Conservation (phyloP, 1,140 invertebrate species). For the Drosophila punjabiensis region DNA sequence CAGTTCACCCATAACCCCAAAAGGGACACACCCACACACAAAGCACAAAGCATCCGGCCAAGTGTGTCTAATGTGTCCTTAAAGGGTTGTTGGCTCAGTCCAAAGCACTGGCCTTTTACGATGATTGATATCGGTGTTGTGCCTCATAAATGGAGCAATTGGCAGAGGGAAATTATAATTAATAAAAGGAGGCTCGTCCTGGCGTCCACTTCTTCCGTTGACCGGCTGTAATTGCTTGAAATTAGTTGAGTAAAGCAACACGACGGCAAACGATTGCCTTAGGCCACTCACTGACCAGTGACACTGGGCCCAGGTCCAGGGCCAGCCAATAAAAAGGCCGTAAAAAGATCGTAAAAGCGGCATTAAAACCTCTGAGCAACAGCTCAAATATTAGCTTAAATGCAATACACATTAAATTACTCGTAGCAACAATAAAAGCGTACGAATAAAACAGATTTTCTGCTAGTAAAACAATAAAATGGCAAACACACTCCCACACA, state of each 20-base stretch:
- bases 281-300: slow-evolving; percentile 15
- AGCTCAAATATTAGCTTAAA: slow-evolving; percentile 82
- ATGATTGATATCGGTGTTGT: slow-evolving; percentile 50
- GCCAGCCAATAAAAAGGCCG: slow-evolving; percentile 69
- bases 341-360: slow-evolving; percentile 78
- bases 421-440: slow-evolving; percentile 78
- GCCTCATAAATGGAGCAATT: slow-evolving; percentile 46
- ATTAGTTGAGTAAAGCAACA: slow-evolving; percentile 70
- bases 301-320: slow-evolving; percentile 29
- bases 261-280: slow-evolving; percentile 10
- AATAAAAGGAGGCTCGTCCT: slow-evolving; percentile 30
- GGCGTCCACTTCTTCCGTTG: not conserved
- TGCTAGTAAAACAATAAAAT: slow-evolving; percentile 82
- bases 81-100: slow-evolving; percentile 61
- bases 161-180: slow-evolving; percentile 52
- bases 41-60: slow-evolving; percentile 43
- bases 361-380: slow-evolving; percentile 60
- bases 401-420: slow-evolving; percentile 82
- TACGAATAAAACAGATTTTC: slow-evolving; percentile 82
- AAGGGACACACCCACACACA: slow-evolving; percentile 7
- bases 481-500: slow-evolving; percentile 1
- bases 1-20: not conserved
- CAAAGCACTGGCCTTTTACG: slow-evolving; percentile 25
- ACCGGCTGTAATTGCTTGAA: slow-evolving; percentile 67
- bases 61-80: slow-evolving; percentile 63